Percentiles rank a stretch among this genome's conserved stretches.
Evolutionary conservation across 2,888 invertebrate species (phyloP).

Genomic region (Ditula angustiorana): DNA sequence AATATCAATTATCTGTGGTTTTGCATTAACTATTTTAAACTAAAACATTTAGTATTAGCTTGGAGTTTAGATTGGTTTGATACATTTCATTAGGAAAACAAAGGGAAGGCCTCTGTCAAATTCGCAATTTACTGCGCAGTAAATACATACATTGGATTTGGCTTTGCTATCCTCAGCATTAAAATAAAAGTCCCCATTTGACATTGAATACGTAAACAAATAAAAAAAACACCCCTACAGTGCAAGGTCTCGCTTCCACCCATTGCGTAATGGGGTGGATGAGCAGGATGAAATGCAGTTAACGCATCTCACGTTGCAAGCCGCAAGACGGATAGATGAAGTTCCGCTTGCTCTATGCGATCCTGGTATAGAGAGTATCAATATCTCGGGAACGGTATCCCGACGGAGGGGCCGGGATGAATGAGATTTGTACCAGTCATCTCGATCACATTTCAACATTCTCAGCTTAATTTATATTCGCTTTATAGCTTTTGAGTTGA

Average conservation of each 20-base stretch:
- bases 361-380: slow-evolving; percentile 51
- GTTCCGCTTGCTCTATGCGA: slow-evolving; percentile 42
- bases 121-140: too few relatives aligned
- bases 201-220: slow-evolving; percentile 41
- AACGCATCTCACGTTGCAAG: slow-evolving; percentile 18
- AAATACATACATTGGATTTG: too few relatives aligned
- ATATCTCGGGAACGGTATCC: slow-evolving; percentile 46
- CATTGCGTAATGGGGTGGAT: not conserved
- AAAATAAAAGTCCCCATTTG: too few relatives aligned
- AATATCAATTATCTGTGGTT: too few relatives aligned
- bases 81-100: too few relatives aligned
- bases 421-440: not conserved
- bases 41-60: too few relatives aligned
- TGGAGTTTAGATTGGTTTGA: too few relatives aligned
- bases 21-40: too few relatives aligned
- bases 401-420: slow-evolving; percentile 7
- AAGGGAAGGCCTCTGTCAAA: too few relatives aligned
- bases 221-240: not conserved
- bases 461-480: too few relatives aligned
- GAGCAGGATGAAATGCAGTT: slow-evolving; percentile 14
- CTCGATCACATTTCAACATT: not conserved
- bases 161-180: too few relatives aligned
- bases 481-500: too few relatives aligned
- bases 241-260: slow-evolving; percentile 1
- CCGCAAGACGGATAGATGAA: not conserved